Percentiles rank a stretch among this genome's conserved stretches.
Evolutionary conservation across 2,113 vertebrate species (phyloP).

Genomic region (Clupea harengus): DNA sequence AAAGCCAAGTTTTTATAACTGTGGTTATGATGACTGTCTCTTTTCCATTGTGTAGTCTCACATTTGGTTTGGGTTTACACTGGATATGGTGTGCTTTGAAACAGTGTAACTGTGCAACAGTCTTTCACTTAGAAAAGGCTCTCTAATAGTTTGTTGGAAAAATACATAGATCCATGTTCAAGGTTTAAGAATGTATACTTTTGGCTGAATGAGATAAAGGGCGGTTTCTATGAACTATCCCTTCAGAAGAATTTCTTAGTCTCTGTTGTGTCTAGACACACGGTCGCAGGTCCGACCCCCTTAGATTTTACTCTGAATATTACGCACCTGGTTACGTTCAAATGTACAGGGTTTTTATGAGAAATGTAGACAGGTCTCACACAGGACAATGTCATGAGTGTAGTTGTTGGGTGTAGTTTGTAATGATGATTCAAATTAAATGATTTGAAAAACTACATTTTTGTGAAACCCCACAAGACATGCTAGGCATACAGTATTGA

Average conservation of each 20-base stretch:
- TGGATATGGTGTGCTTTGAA: not conserved
- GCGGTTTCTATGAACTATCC: not conserved
- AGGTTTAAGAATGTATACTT: not conserved
- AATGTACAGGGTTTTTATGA: not conserved
- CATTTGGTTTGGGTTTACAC: not conserved
- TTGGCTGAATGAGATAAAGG: no score
- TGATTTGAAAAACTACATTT: not conserved
- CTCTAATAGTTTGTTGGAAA: not conserved
- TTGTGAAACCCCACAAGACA: not conserved
- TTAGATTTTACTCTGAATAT: not conserved
- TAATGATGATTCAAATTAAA: not conserved
- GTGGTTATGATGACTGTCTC: conserved; percentile 10
- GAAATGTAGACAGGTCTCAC: not conserved
- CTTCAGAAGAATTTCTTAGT: not conserved
- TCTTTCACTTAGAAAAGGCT: not conserved
- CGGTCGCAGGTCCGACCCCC: not conserved
- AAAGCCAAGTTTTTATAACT: conserved; percentile 3
- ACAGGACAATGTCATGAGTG: not conserved
- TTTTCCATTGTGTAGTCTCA: conserved; percentile 1
- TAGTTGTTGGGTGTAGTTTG: not conserved
- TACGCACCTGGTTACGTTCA: not conserved
- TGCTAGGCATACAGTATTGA: not conserved
- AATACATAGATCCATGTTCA: not conserved
- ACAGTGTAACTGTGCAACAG: not conserved
- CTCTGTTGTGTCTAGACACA: not conserved